These are phyloP conservation scores for Acanthaster planci DNA, from an alignment of 35 echinoderm and acorn worm genomes.

Conservation along the genomic window DNA sequence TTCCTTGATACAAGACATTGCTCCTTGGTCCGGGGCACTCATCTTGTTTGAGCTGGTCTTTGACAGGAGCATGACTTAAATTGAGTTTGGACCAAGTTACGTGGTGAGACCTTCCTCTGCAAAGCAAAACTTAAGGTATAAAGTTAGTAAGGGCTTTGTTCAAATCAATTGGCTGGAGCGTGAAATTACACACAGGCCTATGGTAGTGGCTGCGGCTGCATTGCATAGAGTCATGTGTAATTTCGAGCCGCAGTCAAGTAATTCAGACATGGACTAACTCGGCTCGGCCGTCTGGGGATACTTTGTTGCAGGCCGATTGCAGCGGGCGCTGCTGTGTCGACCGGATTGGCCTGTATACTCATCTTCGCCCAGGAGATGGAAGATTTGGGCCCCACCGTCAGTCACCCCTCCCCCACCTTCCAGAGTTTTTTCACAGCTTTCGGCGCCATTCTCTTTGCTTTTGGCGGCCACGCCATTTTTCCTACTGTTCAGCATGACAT, in stretches of 20 bases:
- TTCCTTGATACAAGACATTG: too few relatives aligned
- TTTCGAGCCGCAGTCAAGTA: too few relatives aligned
- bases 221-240: too few relatives aligned
- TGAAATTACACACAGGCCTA: too few relatives aligned
- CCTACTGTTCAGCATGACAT: slow-evolving; percentile 96
- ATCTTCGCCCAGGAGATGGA: slow-evolving; percentile 74
- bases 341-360: slow-evolving; percentile 59
- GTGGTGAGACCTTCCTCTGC: neutral
- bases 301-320: slow-evolving; percentile 75
- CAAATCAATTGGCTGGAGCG: too few relatives aligned
- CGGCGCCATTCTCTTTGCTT: slow-evolving; percentile 87
- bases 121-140: neutral
- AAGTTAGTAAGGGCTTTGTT: neutral
- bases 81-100: too few relatives aligned
- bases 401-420: slow-evolving; percentile 52
- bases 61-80: too few relatives aligned
- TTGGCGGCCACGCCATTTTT: slow-evolving; percentile 90
- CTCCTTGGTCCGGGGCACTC: too few relatives aligned
- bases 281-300: too few relatives aligned
- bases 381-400: slow-evolving; percentile 31
- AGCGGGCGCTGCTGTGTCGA: slow-evolving; percentile 61
- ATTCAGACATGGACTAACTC: too few relatives aligned
- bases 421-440: slow-evolving; percentile 78
- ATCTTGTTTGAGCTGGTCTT: too few relatives aligned
- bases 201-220: too few relatives aligned